Evolutionary conservation across 2,888 invertebrate genomes (phyloP).

Genomic region (Habrosyne pyritoides): DNA sequence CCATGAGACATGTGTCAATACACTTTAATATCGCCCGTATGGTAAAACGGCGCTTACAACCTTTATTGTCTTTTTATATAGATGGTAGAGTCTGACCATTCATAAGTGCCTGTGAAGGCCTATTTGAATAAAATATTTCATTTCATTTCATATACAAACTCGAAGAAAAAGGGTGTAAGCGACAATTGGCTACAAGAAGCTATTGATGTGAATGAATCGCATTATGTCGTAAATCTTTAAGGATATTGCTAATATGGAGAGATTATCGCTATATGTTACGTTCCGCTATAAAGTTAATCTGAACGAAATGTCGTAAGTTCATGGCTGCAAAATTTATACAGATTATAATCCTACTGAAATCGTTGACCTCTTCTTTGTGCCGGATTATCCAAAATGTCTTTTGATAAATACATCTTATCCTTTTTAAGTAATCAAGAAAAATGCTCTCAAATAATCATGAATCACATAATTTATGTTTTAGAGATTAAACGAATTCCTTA

Average conservation of each 20-base stretch:
- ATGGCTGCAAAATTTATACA: neutral
- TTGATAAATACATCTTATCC: neutral
- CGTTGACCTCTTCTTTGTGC: neutral
- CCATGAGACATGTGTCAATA: neutral
- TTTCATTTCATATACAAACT: neutral
- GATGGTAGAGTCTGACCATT: no score
- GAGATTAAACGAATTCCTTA: neutral
- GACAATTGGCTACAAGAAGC: neutral
- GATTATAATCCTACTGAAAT: neutral
- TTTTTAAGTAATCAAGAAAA: neutral
- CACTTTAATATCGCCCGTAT: neutral
- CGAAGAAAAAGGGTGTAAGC: neutral
- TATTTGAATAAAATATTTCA: no score
- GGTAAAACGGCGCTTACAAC: neutral
- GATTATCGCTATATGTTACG: neutral
- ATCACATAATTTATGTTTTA: neutral
- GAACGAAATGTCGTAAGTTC: neutral
- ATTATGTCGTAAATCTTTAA: constrained; percentile 22
- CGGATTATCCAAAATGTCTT: neutral
- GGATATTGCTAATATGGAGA: constrained; percentile 16
- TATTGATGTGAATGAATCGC: constrained; percentile 13
- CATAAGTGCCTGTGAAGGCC: no score
- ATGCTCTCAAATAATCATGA: neutral
- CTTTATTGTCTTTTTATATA: no score
- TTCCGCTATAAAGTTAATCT: neutral